Conservation (phyloP, 1,140 invertebrate genomes). For the Maconellicoccus hirsutus region DNA sequence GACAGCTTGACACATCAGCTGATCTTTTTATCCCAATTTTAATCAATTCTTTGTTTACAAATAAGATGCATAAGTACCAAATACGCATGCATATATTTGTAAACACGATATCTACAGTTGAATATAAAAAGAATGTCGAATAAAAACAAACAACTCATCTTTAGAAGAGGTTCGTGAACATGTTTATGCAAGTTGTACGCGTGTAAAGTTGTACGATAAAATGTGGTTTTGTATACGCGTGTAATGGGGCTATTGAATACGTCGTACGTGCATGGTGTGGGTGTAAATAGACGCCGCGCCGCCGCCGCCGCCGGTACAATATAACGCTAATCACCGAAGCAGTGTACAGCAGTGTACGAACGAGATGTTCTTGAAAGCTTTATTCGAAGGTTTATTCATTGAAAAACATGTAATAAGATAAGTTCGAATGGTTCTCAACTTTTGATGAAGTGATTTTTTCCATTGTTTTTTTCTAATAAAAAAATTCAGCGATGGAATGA, state of each 20-base stretch:
- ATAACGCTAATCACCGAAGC: neutral
- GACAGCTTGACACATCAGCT: no score
- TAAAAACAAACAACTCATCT: neutral
- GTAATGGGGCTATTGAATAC: neutral
- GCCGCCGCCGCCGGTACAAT: neutral
- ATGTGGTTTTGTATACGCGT: conserved; percentile 3
- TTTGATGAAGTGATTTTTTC: no score
- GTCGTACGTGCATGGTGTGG: neutral
- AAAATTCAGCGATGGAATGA: no score
- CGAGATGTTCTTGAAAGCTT: neutral
- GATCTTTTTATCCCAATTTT: no score
- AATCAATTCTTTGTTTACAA: no score
- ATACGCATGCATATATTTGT: no score
- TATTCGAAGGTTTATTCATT: neutral
- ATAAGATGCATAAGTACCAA: no score
- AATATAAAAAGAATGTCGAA: neutral
- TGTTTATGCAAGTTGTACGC: neutral
- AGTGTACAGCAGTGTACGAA: no score
- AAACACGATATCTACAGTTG: no score
- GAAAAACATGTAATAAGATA: neutral
- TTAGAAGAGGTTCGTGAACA: neutral
- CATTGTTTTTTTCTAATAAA: no score
- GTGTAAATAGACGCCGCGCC: neutral
- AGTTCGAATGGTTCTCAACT: no score
- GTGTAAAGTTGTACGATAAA: neutral